These are phyloP conservation scores for Tringa solitaria DNA, from an alignment of 2,113 vertebrate genomes.

Conservation along the genomic window DNA sequence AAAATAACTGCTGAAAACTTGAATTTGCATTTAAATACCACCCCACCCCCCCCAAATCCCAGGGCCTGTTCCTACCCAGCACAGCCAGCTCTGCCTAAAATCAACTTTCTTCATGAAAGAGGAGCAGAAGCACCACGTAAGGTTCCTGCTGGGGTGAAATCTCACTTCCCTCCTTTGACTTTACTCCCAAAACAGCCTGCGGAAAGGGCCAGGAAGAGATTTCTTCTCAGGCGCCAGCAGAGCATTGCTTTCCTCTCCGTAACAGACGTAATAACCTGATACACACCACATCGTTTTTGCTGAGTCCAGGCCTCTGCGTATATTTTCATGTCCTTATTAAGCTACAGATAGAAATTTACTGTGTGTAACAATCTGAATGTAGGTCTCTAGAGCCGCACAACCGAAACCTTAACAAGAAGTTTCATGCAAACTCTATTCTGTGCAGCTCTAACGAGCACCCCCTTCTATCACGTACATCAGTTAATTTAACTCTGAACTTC, in stretches of 20 bases:
- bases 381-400: neutral
- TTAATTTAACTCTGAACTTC: neutral
- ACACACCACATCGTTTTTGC: rapidly evolving
- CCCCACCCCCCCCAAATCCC: neutral
- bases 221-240: neutral
- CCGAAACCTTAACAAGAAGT: neutral
- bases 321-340: neutral
- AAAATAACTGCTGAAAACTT: rapidly evolving
- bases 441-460: neutral
- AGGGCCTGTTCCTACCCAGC: neutral
- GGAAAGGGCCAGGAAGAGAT: neutral
- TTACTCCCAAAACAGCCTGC: neutral
- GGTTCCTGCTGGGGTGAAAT: neutral
- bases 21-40: neutral
- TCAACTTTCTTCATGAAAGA: rapidly evolving
- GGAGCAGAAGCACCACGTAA: neutral
- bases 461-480: neutral
- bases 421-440: neutral
- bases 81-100: neutral
- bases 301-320: rapidly evolving
- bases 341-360: neutral
- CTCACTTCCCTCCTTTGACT: neutral
- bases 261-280: neutral
- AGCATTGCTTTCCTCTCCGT: rapidly evolving
- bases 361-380: rapidly evolving